Conservation (phyloP, 2,113 vertebrate species). For the Tilapia sparmanii region DNA sequence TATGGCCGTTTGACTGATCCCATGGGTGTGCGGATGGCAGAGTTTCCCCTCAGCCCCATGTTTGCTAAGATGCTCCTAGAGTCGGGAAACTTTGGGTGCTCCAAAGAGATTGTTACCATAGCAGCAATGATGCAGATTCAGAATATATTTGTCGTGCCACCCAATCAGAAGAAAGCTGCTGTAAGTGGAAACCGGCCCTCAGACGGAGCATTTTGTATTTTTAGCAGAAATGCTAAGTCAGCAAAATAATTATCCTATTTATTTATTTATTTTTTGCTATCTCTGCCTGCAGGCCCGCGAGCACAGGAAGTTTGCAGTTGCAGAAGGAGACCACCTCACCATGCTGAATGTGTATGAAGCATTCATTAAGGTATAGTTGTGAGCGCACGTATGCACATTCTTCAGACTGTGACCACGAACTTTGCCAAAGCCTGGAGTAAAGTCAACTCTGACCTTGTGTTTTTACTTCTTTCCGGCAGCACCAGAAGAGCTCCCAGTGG, state of each 20-base stretch:
- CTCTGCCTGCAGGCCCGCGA: conserved; percentile 76
- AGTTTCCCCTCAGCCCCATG: conserved; percentile 97
- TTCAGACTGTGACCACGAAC: neutral
- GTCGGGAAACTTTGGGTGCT: conserved; percentile 95
- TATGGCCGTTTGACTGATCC: conserved; percentile 92
- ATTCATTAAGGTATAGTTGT: conserved; percentile 86
- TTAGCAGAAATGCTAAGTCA: neutral
- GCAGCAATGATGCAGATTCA: conserved; percentile 99
- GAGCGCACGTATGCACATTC: neutral
- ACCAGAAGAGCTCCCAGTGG: conserved; percentile 96
- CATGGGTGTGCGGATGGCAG: conserved; percentile 90
- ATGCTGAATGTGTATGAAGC: conserved; percentile 98
- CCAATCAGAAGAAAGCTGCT: conserved; percentile 88
- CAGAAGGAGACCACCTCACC: conserved; percentile 96
- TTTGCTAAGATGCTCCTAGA: conserved; percentile 99
- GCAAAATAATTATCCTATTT: neutral
- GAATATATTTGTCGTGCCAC: conserved; percentile 86
- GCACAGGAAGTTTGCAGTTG: conserved; percentile 95
- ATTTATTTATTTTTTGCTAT: neutral
- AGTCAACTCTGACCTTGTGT: neutral
- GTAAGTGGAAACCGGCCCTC: conserved; percentile 71
- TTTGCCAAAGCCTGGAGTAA: neutral
- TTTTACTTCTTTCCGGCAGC: conserved; percentile 63
- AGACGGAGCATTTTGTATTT: neutral
- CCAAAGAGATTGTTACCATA: conserved; percentile 93